Conservation (phyloP, 2,888 invertebrate species). For the Euplagia quadripunctaria region DNA sequence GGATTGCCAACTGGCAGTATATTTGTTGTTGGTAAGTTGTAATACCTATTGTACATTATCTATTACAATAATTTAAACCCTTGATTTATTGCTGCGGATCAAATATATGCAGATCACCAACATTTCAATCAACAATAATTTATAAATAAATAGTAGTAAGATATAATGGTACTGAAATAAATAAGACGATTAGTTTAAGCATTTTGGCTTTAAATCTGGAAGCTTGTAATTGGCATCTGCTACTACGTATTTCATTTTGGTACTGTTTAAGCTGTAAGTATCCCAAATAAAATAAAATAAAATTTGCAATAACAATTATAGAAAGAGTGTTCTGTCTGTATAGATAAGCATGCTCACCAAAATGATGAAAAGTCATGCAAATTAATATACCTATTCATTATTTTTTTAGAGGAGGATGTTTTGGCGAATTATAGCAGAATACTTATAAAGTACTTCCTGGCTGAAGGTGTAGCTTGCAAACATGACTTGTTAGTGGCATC, state of each 20-base stretch:
- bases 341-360: not conserved
- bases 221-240: no score
- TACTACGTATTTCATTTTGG: no score
- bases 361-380: not conserved
- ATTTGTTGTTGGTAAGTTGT: constrained; percentile 75
- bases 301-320: no score
- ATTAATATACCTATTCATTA: not conserved
- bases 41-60: not conserved
- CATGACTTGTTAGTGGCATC: constrained; percentile 92
- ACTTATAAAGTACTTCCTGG: constrained; percentile 93
- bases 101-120: not conserved
- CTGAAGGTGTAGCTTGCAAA: constrained; percentile 93
- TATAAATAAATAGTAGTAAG: not conserved
- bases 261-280: no score
- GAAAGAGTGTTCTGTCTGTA: no score
- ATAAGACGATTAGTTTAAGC: no score
- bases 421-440: constrained; percentile 92
- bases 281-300: no score
- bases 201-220: no score
- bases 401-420: constrained; percentile 93
- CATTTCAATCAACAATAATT: not conserved
- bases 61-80: not conserved
- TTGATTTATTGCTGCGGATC: not conserved
- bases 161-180: not conserved
- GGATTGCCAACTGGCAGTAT: constrained; percentile 78